Evolutionary conservation across 37 sponge, comb jelly and placozoan genomes (phyloP), one percentile per base, ranked within the genome.

Genomic region (Dysidea cf. avara): DNA sequence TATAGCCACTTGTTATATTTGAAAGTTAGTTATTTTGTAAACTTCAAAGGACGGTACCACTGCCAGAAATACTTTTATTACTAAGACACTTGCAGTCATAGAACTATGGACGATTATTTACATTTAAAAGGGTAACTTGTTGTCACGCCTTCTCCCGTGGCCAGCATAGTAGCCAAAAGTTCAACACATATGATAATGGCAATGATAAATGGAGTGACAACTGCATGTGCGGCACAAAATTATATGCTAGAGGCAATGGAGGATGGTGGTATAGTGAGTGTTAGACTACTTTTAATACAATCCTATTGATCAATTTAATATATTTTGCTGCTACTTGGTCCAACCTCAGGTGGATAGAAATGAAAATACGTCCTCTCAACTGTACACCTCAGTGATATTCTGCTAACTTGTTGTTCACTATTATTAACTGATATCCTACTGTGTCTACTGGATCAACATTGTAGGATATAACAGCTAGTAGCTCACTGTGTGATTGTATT

Each of bases 211-310:
- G 17, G 18, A 21, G 20, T 7, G 34, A 4, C 13, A 61, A 61
- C 64, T 75, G 76, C 48, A 62, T 62, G 6, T 0, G 34, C 9
- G 11, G 5, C 0, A n/a, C 2, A n/a, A n/a, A n/a, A 2, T 5
- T 12, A 9, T 12, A 43, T 9, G 46, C 46, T 43, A 43, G 11
- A 26, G 47, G 37, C 64, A 60, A 61, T 33, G 64, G 76, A 30
- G 76, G 33, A 30, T 75, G 76, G 76, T 75, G 76, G 76, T 61
- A 75, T 28, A 5, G 28, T 2, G 38, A 17, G n/a, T 71, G 71
- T 21, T 38, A 53, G n/a, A 53, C 71, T 53, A 71, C 38, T 24
- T 54, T 1, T 33, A 47, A 46, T 68, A 68, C 28, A 7, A 20
- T 17, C 30, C 50, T 22, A 30, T 26, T 5, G 16, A 31, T 21